These are phyloP conservation scores for Venusia cambrica DNA, from an alignment of 2,888 invertebrate genomes.

Conservation along the genomic window DNA sequence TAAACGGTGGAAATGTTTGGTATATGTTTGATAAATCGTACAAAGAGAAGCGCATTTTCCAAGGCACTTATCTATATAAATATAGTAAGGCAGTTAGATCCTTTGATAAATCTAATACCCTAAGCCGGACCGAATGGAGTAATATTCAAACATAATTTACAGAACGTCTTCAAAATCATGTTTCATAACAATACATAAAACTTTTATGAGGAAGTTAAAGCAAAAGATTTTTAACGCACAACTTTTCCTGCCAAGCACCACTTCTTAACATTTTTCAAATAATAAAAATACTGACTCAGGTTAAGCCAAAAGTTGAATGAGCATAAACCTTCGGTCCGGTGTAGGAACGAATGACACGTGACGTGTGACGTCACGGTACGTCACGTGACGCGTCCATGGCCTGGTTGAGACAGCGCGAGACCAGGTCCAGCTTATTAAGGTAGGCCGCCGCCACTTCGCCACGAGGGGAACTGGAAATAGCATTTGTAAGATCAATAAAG, in stretches of 20 bases:
- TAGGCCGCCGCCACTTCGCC: slow-evolving; percentile 52
- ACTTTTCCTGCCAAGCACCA: too few relatives aligned
- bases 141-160: too few relatives aligned
- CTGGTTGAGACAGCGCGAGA: slow-evolving; percentile 50
- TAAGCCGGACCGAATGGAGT: too few relatives aligned
- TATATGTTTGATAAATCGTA: slow-evolving; percentile 16
- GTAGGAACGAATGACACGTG: too few relatives aligned
- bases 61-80: slow-evolving; percentile 17
- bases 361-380: slow-evolving; percentile 43
- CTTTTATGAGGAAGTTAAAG: too few relatives aligned
- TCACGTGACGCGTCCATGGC: slow-evolving; percentile 47
- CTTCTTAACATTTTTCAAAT: too few relatives aligned
- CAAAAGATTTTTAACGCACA: too few relatives aligned
- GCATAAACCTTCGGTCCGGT: too few relatives aligned
- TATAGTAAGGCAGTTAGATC: slow-evolving; percentile 19
- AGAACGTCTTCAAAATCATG: too few relatives aligned
- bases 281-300: too few relatives aligned
- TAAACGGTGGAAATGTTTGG: slow-evolving; percentile 28
- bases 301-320: too few relatives aligned
- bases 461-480: slow-evolving; percentile 47
- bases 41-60: slow-evolving; percentile 10
- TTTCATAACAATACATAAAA: too few relatives aligned
- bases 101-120: background rate
- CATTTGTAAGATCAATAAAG: background rate
- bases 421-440: slow-evolving; percentile 55